These are phyloP conservation scores for Lacerta bilineata DNA, from an alignment of 2,797 vertebrate species.

Conservation along the genomic window DNA sequence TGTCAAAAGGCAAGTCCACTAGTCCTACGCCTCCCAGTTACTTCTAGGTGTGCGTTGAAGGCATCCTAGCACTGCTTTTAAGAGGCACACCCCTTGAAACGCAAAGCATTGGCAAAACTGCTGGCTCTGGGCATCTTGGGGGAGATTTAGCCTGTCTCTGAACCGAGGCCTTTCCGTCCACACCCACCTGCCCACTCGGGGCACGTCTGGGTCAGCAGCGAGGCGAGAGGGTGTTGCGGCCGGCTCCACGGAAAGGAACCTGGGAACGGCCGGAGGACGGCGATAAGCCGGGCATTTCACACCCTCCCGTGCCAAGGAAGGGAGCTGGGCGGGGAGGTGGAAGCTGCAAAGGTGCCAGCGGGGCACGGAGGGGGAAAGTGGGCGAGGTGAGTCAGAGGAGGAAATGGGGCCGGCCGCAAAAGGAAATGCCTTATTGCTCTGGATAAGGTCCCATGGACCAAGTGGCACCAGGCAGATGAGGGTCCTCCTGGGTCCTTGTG, in stretches of 20 bases:
- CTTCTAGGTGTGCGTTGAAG: no score
- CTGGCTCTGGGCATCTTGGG: no score
- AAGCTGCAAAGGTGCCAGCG: background rate
- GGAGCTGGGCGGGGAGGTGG: background rate
- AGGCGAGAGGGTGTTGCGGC: background rate
- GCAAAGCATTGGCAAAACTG: no score
- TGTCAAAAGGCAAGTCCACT: no score
- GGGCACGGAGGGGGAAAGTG: background rate
- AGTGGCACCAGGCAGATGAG: background rate
- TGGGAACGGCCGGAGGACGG: background rate
- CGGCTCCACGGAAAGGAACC: background rate
- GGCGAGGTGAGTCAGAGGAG: background rate
- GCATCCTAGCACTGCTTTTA: no score
- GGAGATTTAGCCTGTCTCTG: background rate
- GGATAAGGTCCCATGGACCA: slow-evolving; percentile 26
- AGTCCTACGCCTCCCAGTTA: no score
- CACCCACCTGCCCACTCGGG: background rate
- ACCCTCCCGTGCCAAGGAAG: slow-evolving; percentile 20
- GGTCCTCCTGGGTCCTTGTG: background rate
- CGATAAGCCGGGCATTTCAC: slow-evolving; percentile 29
- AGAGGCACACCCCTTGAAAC: no score
- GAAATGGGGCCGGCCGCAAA: background rate
- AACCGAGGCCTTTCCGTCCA: background rate
- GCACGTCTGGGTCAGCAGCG: slow-evolving; percentile 24
- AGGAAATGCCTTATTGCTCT: slow-evolving; percentile 21